These are phyloP conservation scores for Phyllopteryx taeniolatus DNA, from an alignment of 2,113 vertebrate genomes.

Conservation along the genomic window DNA sequence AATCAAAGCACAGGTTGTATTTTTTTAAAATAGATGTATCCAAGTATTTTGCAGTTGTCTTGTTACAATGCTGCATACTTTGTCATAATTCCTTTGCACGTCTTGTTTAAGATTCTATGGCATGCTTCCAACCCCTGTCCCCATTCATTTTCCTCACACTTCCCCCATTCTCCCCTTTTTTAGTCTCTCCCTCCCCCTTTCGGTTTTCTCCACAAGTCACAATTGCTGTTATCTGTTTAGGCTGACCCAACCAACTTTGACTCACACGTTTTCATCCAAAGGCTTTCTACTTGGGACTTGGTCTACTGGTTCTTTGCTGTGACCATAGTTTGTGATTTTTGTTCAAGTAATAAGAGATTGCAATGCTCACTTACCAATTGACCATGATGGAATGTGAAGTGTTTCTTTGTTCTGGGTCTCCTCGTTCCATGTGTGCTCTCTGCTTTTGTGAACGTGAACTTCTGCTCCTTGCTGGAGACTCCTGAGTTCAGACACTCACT, in stretches of 20 bases:
- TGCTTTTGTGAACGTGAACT: constrained; percentile 45
- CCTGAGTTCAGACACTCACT: background rate
- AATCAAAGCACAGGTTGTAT: background rate
- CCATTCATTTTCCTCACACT: constrained; percentile 59
- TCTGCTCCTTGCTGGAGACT: constrained; percentile 17
- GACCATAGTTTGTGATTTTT: background rate
- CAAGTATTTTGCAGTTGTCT: constrained; percentile 18
- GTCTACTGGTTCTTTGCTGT: constrained; percentile 11
- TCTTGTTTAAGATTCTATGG: constrained; percentile 38
- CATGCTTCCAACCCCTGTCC: constrained; percentile 44
- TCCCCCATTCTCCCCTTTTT: constrained; percentile 40
- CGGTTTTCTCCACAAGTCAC: constrained; percentile 32
- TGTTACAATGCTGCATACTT: constrained; percentile 29
- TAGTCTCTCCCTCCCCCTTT: constrained; percentile 44
- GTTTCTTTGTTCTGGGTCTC: constrained; percentile 51
- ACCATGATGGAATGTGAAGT: constrained; percentile 54
- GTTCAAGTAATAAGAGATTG: background rate
- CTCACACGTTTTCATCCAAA: background rate
- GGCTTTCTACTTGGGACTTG: constrained; percentile 14
- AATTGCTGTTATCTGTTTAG: constrained; percentile 37
- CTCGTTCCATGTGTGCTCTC: constrained; percentile 25
- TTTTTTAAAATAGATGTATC: background rate
- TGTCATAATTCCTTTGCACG: constrained; percentile 46
- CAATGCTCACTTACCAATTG: constrained; percentile 9
- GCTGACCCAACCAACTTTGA: constrained; percentile 26